phyloP scores from a whole-genome alignment of 2,888 invertebrate species.

The Cheilosia grossa region DNA sequence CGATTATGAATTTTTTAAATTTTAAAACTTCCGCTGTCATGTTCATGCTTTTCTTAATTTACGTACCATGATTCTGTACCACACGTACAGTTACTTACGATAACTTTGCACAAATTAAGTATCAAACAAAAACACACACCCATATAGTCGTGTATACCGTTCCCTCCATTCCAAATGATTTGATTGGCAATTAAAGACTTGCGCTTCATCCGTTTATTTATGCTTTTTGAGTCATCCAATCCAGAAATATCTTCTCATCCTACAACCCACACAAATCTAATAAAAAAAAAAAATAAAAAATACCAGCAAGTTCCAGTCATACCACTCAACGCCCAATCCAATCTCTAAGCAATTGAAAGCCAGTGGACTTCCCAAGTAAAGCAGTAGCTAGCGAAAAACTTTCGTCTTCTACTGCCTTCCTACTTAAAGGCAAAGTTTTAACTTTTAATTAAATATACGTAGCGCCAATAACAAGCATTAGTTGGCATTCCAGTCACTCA shows the following conservation, averaged over 20 bases:
- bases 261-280: background rate
- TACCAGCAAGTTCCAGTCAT: background rate
- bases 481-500: slow-evolving; percentile 75
- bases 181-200: slow-evolving; percentile 8
- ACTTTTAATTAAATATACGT: slow-evolving; percentile 75
- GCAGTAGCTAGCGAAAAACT: slow-evolving; percentile 41
- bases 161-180: too few relatives aligned
- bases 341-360: slow-evolving; percentile 51
- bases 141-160: background rate
- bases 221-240: slow-evolving; percentile 11
- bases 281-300: background rate
- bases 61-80: too few relatives aligned
- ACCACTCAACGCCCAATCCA: background rate
- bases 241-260: slow-evolving; percentile 26
- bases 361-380: slow-evolving; percentile 46
- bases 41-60: too few relatives aligned
- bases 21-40: too few relatives aligned
- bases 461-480: slow-evolving; percentile 74
- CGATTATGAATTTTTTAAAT: too few relatives aligned
- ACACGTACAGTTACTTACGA: too few relatives aligned
- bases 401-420: slow-evolving; percentile 43
- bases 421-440: slow-evolving; percentile 71
- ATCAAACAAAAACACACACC: background rate
- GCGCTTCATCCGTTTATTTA: background rate
- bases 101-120: too few relatives aligned